Evolutionary conservation across 2,888 invertebrate genomes (phyloP).

Genomic region (Ferdinandea cuprea): DNA sequence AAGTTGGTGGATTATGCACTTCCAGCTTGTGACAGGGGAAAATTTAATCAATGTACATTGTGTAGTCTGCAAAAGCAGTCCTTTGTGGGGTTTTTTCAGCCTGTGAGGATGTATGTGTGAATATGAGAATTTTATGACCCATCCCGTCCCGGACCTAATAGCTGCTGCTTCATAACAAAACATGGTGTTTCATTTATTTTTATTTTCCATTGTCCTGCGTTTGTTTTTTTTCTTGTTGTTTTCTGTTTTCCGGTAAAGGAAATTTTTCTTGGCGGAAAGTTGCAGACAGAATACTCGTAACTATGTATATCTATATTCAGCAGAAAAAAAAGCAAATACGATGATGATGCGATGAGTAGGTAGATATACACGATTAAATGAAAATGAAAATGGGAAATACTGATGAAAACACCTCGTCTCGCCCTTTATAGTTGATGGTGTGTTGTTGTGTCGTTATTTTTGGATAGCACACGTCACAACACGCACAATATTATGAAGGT

Average conservation of each 20-base stretch:
- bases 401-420: conserved; percentile 20
- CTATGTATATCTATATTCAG: conserved; percentile 21
- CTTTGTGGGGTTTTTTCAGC: conserved; percentile 11
- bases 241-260: neutral
- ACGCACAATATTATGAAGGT: conserved; percentile 15
- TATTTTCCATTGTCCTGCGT: conserved; percentile 8
- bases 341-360: conserved; percentile 59
- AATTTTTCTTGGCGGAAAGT: conserved; percentile 50
- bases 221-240: neutral
- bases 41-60: conserved; percentile 66
- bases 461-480: conserved; percentile 24
- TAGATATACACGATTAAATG: conserved; percentile 50
- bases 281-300: conserved; percentile 45
- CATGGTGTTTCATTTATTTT: conserved; percentile 33
- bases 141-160: neutral
- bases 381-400: conserved; percentile 65
- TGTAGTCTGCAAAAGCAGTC: conserved; percentile 10
- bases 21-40: conserved; percentile 68
- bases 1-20: conserved; percentile 71
- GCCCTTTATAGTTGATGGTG: conserved; percentile 17
- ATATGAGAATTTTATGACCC: neutral
- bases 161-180: conserved; percentile 8
- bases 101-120: conserved; percentile 6
- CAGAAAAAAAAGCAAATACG: conserved; percentile 43
- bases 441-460: conserved; percentile 23